Evolutionary conservation across 2,797 vertebrate genomes (phyloP), one percentile per base, ranked within the genome.

Genomic region (Enteromius viviparus): DNA sequence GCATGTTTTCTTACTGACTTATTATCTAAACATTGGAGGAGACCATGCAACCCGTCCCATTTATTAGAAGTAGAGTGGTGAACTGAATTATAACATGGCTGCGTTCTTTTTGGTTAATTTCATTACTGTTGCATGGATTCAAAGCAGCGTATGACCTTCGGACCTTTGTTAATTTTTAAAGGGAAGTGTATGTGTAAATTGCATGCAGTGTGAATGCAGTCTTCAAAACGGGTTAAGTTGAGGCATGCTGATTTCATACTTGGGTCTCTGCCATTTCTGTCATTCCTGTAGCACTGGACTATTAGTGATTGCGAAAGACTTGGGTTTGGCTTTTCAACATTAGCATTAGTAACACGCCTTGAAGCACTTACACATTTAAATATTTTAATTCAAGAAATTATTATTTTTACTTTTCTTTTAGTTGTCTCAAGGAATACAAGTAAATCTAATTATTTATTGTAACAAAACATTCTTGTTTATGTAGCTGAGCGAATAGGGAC

Each of bases 201-300:
- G 23, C 4, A n/a, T 26, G 53, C 23, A 19, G 70, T 29, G 42
- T 32, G 9, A 29, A 68, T 21, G 21, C 47, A 72, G 70, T 9
- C 47, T 72, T 72, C 51, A 76, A 3, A 76, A 60, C 53, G 1
- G 19, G 72, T 55, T 75, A 11, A 76, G 55, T 76, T 76, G n/a
- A 42, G 75, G 12, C 15, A 42, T 76, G 75, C 75, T 62, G 55
- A 62, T 62, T 40, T 62, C 47, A 74, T 51, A 42, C n/a, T 76
- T 76, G 55, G 21, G 49, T 55, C 21, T n/a, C 19, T 55, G 71
- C 29, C 71, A 75, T 75, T 75, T 53, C 71, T 37, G 19, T 34
- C 47, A n/a, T 34, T 55, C 47, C 19, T 37, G 32, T 72, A 72
- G 45, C 10, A 4, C 15, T 72, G 26, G 17, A 32, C 17, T 55